phyloP scores from a whole-genome alignment of 2,888 invertebrate genomes.

The Yponomeuta malinellus region DNA sequence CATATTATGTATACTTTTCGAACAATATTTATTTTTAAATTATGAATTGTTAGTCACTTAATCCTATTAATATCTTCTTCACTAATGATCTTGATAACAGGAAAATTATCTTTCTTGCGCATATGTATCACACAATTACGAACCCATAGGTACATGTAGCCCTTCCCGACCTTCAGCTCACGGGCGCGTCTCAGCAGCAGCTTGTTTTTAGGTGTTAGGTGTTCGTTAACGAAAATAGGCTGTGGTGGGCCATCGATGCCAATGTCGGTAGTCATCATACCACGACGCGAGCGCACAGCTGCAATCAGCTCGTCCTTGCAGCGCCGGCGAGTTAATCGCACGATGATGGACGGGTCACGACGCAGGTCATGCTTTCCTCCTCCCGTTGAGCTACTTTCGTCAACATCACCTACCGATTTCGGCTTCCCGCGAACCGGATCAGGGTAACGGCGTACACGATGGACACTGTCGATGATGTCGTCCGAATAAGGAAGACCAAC shows the following conservation, averaged over 20 bases:
- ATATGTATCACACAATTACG: constrained; percentile 21
- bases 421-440: too few relatives aligned
- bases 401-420: too few relatives aligned
- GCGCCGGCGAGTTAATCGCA: not conserved
- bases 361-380: too few relatives aligned
- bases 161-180: not conserved
- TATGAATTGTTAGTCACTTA: constrained; percentile 12
- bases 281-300: not conserved
- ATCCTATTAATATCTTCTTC: constrained; percentile 10
- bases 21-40: too few relatives aligned
- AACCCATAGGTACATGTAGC: not conserved
- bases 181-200: not conserved
- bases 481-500: constrained; percentile 12
- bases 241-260: not conserved
- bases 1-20: too few relatives aligned
- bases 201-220: not conserved
- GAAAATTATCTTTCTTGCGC: constrained; percentile 17
- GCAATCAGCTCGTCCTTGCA: constrained; percentile 8
- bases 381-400: too few relatives aligned
- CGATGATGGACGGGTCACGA: not conserved
- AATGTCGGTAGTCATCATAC: not conserved
- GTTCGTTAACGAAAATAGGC: not conserved
- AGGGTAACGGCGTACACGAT: constrained; percentile 16
- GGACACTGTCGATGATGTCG: constrained; percentile 16
- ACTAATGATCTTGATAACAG: constrained; percentile 2